Percentiles rank a stretch among this genome's conserved stretches.
Evolutionary conservation across 2,888 invertebrate species (phyloP).

Genomic region (Apoderus coryli): DNA sequence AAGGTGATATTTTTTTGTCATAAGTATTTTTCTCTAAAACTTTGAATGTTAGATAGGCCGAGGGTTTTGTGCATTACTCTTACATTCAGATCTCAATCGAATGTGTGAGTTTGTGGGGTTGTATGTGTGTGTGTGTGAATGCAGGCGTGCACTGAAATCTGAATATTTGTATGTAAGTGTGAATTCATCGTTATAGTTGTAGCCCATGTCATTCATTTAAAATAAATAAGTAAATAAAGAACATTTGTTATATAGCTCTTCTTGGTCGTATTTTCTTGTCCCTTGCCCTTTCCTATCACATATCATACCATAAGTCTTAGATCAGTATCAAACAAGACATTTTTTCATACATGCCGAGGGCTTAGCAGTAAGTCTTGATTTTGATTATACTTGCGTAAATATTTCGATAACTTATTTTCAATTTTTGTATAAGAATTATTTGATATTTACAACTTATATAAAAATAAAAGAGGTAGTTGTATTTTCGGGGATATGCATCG

Average conservation of each 20-base stretch:
- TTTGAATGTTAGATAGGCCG: constrained; percentile 37
- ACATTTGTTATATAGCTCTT: constrained; percentile 29
- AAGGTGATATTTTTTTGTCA: constrained; percentile 38
- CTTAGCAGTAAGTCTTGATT: too few species aligned
- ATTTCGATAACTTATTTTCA: too few species aligned
- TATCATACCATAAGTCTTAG: constrained; percentile 25
- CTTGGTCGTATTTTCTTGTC: constrained; percentile 23
- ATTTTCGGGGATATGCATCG: too few species aligned
- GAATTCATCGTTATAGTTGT: constrained; percentile 29
- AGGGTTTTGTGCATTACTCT: constrained; percentile 36
- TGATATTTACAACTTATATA: too few species aligned
- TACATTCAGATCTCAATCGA: constrained; percentile 31
- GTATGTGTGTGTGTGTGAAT: too few species aligned
- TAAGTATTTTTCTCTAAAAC: constrained; percentile 37
- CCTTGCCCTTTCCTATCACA: constrained; percentile 16
- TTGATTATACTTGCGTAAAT: too few species aligned
- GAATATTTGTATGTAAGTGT: constrained; percentile 10
- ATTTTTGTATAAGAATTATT: too few species aligned
- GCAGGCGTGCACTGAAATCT: constrained; percentile 4
- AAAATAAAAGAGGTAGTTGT: too few species aligned
- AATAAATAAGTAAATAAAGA: too few species aligned
- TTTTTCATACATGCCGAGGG: too few species aligned
- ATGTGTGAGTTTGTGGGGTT: constrained; percentile 28
- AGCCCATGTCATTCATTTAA: constrained; percentile 26
- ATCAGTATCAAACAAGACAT: too few species aligned